Conservation (phyloP, 2,797 vertebrate species). For the Pangasius macronema region DNA sequence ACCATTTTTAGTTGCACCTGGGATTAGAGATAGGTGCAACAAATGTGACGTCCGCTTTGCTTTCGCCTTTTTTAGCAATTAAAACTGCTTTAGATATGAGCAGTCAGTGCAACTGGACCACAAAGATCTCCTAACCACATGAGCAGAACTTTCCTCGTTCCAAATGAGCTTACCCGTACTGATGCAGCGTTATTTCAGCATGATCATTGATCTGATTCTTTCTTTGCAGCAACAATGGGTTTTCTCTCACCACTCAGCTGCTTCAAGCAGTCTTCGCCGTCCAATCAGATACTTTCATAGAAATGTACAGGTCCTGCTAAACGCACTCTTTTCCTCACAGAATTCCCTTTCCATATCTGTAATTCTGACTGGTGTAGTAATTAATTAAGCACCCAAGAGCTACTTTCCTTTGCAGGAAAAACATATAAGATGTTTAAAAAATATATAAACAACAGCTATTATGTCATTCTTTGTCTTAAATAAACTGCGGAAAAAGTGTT, state of each 20-base stretch:
- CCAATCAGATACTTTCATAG: not conserved
- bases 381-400: not conserved
- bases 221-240: not conserved
- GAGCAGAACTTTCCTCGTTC: not conserved
- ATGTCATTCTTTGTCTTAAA: not conserved
- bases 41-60: not conserved
- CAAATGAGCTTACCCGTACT: not conserved
- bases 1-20: not conserved
- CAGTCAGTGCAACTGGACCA: not conserved
- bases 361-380: not conserved
- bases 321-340: not conserved
- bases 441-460: not conserved
- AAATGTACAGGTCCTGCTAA: not conserved
- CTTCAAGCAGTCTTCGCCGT: not conserved
- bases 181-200: not conserved
- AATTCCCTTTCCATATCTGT: not conserved
- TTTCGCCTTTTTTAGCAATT: not conserved
- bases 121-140: not conserved
- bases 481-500: not conserved
- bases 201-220: not conserved
- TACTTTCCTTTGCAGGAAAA: not conserved
- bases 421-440: not conserved
- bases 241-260: too few species aligned
- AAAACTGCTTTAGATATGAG: not conserved
- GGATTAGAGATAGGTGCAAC: not conserved